Base-by-base conservation (phyloP, 2,888 invertebrate species). In the Diaprepes abbreviatus region DNA sequence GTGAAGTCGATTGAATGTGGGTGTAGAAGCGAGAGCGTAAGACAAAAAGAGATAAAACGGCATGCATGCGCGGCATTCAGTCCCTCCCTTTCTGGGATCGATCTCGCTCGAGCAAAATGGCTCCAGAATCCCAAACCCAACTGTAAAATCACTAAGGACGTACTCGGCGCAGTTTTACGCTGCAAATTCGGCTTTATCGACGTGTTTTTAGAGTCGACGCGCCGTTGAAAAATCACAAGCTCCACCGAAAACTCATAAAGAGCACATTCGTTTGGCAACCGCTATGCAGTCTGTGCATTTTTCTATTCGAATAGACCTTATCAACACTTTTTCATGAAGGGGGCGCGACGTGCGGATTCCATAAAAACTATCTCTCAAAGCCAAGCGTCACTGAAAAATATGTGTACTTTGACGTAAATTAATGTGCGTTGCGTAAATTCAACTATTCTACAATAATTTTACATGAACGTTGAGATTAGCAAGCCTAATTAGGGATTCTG, bases 361-460 rank as follows among this genome's bases (percentile, higher is more conserved):
- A 82, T 81, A 84, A 84, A 84, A 84, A 84, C 84, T 84, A 84
- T 84, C 84, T 83, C 81, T 83, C 83, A 81, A 81, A 83, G 83
- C 81, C 79, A 74, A 75, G 79, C 82, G 81, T 82, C 82, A 81
- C 81, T 82, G 83, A 83, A 83, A 84, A 84, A 84, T 84, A 83
- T 84, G 83, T 83, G 83, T 83, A 81, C 83, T 83, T 84, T 84
- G 84, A 84, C 83, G 83, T 83, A 82, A 83, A 84, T 84, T 84
- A 83, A 84, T 84, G 84, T 83, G 83, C 84, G 83, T 83, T 80
- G 78, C 82, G 83, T 82, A 83, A 83, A 84, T 84, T 84, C 83
- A 83, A 84, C 83, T 84, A 83, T 84, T 83, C 82, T 76, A 79
- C 83, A 80, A 83, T 83, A 82, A 83, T 83, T 83, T 83, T 78